Evolutionary conservation across 2,888 invertebrate species (phyloP).

Genomic region (Chymomyza caudatula): DNA sequence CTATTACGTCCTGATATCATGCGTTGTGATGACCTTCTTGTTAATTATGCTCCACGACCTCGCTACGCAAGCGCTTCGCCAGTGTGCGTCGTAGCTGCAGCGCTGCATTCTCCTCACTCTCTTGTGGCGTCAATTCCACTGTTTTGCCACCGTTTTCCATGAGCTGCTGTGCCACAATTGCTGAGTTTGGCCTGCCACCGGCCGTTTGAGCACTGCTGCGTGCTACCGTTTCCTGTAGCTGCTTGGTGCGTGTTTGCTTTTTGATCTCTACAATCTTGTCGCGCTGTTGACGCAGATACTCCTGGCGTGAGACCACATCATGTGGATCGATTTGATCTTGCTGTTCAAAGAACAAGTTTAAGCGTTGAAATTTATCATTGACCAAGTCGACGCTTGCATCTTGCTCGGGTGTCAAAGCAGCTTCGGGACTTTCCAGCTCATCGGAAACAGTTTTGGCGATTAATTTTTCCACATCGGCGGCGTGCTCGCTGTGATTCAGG

Average conservation of each 20-base stretch:
- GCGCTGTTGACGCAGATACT: constrained; percentile 91
- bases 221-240: constrained; percentile 83
- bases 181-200: constrained; percentile 83
- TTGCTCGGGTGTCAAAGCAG: constrained; percentile 69
- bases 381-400: constrained; percentile 60
- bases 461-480: constrained; percentile 65
- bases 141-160: constrained; percentile 79
- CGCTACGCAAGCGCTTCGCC: constrained; percentile 89
- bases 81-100: constrained; percentile 90
- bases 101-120: constrained; percentile 78
- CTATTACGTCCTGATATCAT: too few relatives aligned
- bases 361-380: constrained; percentile 73
- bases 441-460: constrained; percentile 71
- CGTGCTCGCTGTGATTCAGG: constrained; percentile 50
- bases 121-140: constrained; percentile 36
- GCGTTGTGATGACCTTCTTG: too few relatives aligned
- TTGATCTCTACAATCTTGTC: constrained; percentile 94
- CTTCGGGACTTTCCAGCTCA: constrained; percentile 70
- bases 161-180: constrained; percentile 85
- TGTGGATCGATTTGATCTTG: constrained; percentile 78
- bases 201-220: constrained; percentile 60
- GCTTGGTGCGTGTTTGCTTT: constrained; percentile 90
- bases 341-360: constrained; percentile 78
- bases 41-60: constrained; percentile 84
- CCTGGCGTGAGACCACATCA: constrained; percentile 88